Evolutionary conservation across 2,888 invertebrate genomes (phyloP).

Genomic region (Mythimna lalbum): DNA sequence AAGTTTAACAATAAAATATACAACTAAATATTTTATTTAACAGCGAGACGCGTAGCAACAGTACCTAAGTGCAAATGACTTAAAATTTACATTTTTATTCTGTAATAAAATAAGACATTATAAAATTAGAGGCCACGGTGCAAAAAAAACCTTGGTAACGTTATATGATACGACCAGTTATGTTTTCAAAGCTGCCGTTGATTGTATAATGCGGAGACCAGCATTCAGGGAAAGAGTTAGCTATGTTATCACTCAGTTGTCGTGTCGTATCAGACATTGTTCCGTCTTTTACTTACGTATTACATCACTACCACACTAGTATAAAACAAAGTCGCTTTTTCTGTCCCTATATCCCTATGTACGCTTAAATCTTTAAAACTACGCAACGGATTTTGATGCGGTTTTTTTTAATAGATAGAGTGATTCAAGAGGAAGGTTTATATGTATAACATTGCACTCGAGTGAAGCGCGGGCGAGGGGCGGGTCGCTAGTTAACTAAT

Average conservation of each 20-base stretch:
- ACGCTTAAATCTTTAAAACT: too few species aligned
- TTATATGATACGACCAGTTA: neutral
- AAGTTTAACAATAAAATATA: constrained; percentile 1
- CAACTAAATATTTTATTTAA: constrained; percentile 1
- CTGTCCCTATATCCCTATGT: too few species aligned
- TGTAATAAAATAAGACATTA: constrained; percentile 6
- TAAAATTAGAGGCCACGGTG: constrained; percentile 1
- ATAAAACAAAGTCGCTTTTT: too few species aligned
- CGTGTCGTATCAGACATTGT: neutral
- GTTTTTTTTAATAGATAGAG: too few species aligned
- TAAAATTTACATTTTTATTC: constrained; percentile 7
- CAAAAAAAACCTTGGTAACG: constrained; percentile 8
- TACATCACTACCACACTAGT: too few species aligned
- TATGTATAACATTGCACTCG: too few species aligned
- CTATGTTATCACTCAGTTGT: neutral
- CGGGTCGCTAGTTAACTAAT: too few species aligned
- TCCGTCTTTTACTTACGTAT: neutral
- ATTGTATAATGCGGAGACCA: neutral
- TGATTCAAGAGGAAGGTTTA: too few species aligned
- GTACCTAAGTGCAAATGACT: neutral
- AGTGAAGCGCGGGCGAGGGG: too few species aligned
- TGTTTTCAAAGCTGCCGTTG: neutral
- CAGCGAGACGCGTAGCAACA: neutral
- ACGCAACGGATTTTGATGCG: too few species aligned
- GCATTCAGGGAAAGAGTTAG: neutral